Evolutionary conservation across 2,797 vertebrate genomes (phyloP).

Genomic region (Tapera naevia): DNA sequence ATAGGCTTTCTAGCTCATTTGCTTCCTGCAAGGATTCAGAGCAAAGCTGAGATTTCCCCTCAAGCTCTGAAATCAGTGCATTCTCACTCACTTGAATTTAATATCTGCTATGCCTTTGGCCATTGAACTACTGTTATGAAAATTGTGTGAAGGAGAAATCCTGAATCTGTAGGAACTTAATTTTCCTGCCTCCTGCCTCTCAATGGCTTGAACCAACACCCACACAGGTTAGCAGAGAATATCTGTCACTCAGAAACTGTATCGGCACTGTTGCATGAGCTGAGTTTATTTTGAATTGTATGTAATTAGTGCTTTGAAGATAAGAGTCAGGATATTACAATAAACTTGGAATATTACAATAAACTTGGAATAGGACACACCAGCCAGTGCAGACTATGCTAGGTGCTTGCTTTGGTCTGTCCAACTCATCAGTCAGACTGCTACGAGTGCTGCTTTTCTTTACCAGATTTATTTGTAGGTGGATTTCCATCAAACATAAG

Average conservation of each 20-base stretch:
- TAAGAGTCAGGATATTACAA: constrained; percentile 50
- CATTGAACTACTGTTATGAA: not conserved
- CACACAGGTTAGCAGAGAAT: not conserved
- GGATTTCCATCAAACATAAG: not conserved
- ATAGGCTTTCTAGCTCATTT: not conserved
- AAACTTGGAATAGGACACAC: not conserved
- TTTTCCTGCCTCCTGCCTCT: not conserved
- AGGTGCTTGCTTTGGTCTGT: not conserved
- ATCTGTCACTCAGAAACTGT: not conserved
- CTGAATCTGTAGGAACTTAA: not conserved
- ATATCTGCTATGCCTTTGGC: not conserved
- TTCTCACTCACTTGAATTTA: not conserved
- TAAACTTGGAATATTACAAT: constrained; percentile 46
- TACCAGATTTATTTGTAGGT: not conserved
- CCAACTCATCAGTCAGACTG: not conserved
- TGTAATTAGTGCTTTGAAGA: constrained; percentile 54
- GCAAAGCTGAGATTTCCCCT: not conserved
- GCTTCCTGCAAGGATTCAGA: not conserved
- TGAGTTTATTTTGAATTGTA: not conserved
- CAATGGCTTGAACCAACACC: not conserved
- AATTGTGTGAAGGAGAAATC: not conserved
- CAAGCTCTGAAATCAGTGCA: accelerated
- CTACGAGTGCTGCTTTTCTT: not conserved
- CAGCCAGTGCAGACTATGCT: not conserved
- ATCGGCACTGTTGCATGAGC: not conserved